Evolutionary conservation across 2,888 invertebrate species (phyloP).

Genomic region (Ochropleura plecta): DNA sequence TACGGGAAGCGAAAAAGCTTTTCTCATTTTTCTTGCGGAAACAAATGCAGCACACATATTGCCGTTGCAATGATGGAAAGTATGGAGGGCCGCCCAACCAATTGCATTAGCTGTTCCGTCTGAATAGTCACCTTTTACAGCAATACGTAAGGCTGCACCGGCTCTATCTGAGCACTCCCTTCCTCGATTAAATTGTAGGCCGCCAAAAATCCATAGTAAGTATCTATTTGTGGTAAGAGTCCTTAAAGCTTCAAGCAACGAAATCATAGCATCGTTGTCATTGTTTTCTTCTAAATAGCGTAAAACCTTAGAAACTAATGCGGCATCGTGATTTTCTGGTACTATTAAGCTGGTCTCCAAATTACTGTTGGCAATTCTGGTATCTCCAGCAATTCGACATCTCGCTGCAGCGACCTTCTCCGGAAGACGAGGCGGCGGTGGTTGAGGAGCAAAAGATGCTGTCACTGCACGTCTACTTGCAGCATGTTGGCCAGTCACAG

Average conservation of each 20-base stretch:
- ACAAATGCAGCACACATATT: conserved; percentile 79
- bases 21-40: conserved; percentile 84
- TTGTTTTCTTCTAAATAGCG: conserved; percentile 80
- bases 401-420: conserved; percentile 76
- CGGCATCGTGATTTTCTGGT: conserved; percentile 74
- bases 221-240: conserved; percentile 79
- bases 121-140: conserved; percentile 81
- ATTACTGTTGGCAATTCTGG: conserved; percentile 75
- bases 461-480: conserved; percentile 84
- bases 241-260: conserved; percentile 76
- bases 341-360: conserved; percentile 73
- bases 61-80: conserved; percentile 77
- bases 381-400: conserved; percentile 79
- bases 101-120: conserved; percentile 84
- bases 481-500: conserved; percentile 83
- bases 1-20: conserved; percentile 77
- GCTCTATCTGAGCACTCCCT: conserved; percentile 69
- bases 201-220: conserved; percentile 83
- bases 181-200: conserved; percentile 78
- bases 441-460: conserved; percentile 84
- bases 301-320: conserved; percentile 79
- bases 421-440: conserved; percentile 72
- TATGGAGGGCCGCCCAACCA: conserved; percentile 86
- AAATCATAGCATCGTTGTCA: conserved; percentile 75
- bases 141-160: conserved; percentile 81